Conservation (phyloP, 2,888 invertebrate genomes). For the Meiosimyza platycephala region DNA sequence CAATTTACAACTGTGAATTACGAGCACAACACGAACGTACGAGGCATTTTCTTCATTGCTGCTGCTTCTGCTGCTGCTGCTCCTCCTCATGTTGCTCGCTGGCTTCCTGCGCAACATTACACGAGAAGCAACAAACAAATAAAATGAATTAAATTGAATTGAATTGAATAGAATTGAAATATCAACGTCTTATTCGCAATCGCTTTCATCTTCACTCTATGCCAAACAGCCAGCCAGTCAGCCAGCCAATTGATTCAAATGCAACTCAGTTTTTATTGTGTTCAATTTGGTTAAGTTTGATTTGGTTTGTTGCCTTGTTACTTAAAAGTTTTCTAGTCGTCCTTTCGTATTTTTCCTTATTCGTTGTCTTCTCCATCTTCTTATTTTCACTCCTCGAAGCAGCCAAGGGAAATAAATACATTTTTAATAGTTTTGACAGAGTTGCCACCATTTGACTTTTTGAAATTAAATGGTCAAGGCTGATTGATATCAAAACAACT, state of each 20-base stretch:
- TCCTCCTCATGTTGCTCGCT: constrained; percentile 16
- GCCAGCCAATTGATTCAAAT: too few species aligned
- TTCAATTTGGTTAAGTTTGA: too few species aligned
- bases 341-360: not conserved
- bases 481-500: too few species aligned
- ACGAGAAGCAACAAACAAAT: constrained; percentile 1
- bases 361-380: constrained; percentile 7
- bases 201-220: not conserved
- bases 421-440: too few species aligned
- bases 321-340: not conserved
- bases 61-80: not conserved
- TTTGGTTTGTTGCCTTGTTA: too few species aligned
- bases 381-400: not conserved
- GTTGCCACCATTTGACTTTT: too few species aligned
- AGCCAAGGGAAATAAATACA: too few species aligned
- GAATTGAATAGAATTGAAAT: constrained; percentile 13
- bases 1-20: constrained; percentile 62
- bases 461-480: too few species aligned
- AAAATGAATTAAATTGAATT: constrained; percentile 24
- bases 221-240: not conserved
- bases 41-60: constrained; percentile 13
- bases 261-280: too few species aligned
- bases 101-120: constrained; percentile 25
- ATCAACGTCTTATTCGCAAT: constrained; percentile 7
- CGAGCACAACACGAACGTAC: constrained; percentile 17